Evolutionary conservation across 2,113 vertebrate genomes (phyloP).

Genomic region (Phalacrocorax pelagicus): DNA sequence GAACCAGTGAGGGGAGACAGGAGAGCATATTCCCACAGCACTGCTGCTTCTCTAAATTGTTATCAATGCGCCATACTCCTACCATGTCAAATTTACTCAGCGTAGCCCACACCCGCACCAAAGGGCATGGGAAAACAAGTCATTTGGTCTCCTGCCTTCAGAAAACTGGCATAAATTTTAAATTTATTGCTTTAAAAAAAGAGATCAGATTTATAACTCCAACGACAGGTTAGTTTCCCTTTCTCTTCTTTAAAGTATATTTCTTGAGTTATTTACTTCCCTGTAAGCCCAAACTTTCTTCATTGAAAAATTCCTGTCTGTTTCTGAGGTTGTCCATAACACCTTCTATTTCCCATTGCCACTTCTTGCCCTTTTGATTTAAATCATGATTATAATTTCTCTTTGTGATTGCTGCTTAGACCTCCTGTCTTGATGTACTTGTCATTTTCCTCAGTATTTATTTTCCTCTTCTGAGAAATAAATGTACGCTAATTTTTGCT

Average conservation of each 20-base stretch:
- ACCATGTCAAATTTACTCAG: background rate
- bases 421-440: background rate
- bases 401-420: background rate
- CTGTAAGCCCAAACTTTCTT: background rate
- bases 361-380: background rate
- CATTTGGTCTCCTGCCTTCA: background rate
- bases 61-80: background rate
- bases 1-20: background rate
- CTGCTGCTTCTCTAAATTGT: background rate
- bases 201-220: background rate
- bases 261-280: background rate
- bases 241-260: background rate
- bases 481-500: background rate
- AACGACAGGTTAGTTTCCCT: background rate
- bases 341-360: background rate
- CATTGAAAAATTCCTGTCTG: background rate
- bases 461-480: background rate
- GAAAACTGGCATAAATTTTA: background rate
- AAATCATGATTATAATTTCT: background rate
- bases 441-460: background rate
- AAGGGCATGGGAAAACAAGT: background rate
- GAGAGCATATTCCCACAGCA: background rate
- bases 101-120: fast-evolving
- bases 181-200: background rate
- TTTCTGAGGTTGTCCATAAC: background rate